Conservation (phyloP, 2,888 invertebrate genomes). For the Oscheius onirici region DNA sequence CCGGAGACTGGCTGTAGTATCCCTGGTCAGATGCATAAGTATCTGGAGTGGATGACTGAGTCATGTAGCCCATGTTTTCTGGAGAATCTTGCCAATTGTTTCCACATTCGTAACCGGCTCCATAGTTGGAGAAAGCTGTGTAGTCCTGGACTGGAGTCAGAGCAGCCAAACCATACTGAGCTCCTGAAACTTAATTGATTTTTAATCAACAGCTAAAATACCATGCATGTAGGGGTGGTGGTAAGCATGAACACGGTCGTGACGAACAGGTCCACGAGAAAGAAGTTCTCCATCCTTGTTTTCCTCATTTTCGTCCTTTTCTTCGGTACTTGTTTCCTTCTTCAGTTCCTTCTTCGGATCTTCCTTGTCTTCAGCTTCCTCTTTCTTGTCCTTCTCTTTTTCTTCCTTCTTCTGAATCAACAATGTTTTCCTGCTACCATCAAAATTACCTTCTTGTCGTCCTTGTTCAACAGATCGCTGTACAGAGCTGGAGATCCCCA, state of each 20-base stretch:
- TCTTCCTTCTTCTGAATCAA: conserved; percentile 38
- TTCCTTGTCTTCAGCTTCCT: conserved; percentile 37
- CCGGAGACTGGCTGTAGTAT: conserved; percentile 50
- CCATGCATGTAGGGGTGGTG: conserved; percentile 49
- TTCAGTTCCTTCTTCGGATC: conserved; percentile 32
- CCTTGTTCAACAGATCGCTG: conserved; percentile 58
- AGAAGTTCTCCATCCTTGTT: conserved; percentile 57
- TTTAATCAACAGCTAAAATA: background rate
- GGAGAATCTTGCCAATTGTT: conserved; percentile 49
- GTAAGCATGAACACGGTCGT: conserved; percentile 33
- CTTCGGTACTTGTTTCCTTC: conserved; percentile 32
- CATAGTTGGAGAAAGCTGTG: conserved; percentile 52
- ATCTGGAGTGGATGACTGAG: conserved; percentile 64
- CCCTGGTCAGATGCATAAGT: conserved; percentile 62
- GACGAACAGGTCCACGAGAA: conserved; percentile 67
- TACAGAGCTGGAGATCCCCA: conserved; percentile 59
- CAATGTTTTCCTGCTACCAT: background rate
- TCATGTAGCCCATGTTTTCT: conserved; percentile 47
- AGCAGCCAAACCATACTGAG: conserved; percentile 48
- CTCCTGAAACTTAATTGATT: conserved; percentile 3
- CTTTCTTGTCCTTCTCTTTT: conserved; percentile 40
- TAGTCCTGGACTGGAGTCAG: conserved; percentile 52
- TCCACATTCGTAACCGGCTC: conserved; percentile 64
- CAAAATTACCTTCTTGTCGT: conserved; percentile 25
- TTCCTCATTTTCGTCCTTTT: conserved; percentile 35